Conservation (phyloP, 2,797 vertebrate genomes). For the Myotis planiceps region DNA sequence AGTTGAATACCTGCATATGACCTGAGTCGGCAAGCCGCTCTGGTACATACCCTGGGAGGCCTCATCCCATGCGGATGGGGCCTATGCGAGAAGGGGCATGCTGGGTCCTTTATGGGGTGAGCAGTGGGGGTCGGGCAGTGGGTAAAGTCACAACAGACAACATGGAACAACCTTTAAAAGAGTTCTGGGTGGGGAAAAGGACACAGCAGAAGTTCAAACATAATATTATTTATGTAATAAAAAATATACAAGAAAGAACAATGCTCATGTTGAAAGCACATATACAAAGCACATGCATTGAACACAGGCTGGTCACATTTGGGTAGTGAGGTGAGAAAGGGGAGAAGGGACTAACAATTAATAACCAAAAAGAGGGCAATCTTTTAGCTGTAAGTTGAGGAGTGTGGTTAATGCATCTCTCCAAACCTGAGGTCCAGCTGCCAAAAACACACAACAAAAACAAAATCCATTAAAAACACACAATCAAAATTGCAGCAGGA, state of each 20-base stretch:
- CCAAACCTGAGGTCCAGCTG: not conserved
- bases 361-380: not conserved
- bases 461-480: not conserved
- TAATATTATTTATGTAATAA: not conserved
- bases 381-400: not conserved
- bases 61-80: not conserved
- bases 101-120: not conserved
- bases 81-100: not conserved
- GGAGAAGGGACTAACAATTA: not conserved
- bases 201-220: not conserved
- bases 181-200: not conserved
- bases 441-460: not conserved
- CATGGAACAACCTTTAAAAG: not conserved
- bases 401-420: not conserved
- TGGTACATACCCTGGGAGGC: not conserved
- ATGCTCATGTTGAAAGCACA: not conserved
- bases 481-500: not conserved
- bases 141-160: not conserved
- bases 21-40: not conserved
- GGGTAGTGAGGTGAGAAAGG: not conserved
- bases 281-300: not conserved
- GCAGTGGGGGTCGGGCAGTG: no score
- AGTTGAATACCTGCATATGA: not conserved
- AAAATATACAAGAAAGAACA: not conserved
- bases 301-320: no score